Percentiles rank a stretch among this genome's conserved stretches.
phyloP scores from a whole-genome alignment of 2,888 invertebrate genomes.

The Megamerina dolium region DNA sequence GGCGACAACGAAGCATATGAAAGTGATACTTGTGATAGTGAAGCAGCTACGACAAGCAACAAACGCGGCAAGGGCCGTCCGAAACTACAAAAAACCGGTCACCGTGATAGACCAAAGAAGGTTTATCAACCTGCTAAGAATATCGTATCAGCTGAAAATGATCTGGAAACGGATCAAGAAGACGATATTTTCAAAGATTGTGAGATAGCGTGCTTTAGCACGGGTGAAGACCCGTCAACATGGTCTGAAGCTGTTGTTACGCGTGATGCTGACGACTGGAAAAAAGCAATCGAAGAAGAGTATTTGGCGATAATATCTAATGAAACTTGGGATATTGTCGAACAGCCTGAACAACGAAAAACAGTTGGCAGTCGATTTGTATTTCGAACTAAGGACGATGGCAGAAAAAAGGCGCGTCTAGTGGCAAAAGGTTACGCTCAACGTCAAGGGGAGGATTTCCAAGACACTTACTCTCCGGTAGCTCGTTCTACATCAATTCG shows the following conservation, averaged over 20 bases:
- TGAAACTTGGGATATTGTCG: slow-evolving; percentile 19
- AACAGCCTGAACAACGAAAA: slow-evolving; percentile 13
- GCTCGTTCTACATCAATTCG: slow-evolving; percentile 7
- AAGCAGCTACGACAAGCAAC: too few species aligned
- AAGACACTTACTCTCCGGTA: slow-evolving; percentile 9
- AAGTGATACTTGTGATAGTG: too few species aligned
- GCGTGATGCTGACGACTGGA: slow-evolving; percentile 10
- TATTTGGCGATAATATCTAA: slow-evolving; percentile 16
- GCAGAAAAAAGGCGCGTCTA: slow-evolving; percentile 18
- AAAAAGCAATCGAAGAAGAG: slow-evolving; percentile 17
- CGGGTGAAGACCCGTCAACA: slow-evolving; percentile 2
- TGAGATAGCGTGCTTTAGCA: slow-evolving; percentile 7
- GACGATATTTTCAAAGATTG: slow-evolving; percentile 16
- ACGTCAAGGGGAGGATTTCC: slow-evolving; percentile 8
- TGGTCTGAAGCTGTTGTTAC: slow-evolving; percentile 2
- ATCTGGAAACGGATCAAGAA: not conserved
- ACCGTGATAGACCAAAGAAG: slow-evolving; percentile 15
- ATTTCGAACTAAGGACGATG: slow-evolving; percentile 15
- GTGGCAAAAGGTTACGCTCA: slow-evolving; percentile 22
- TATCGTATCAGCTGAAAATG: not conserved
- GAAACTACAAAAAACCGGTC: slow-evolving; percentile 10
- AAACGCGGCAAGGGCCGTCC: slow-evolving; percentile 18
- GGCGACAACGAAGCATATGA: not conserved
- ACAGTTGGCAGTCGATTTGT: slow-evolving; percentile 15
- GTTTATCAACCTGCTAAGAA: slow-evolving; percentile 3